Conservation (phyloP, 2,888 invertebrate species). For the Drosophila borborema region DNA sequence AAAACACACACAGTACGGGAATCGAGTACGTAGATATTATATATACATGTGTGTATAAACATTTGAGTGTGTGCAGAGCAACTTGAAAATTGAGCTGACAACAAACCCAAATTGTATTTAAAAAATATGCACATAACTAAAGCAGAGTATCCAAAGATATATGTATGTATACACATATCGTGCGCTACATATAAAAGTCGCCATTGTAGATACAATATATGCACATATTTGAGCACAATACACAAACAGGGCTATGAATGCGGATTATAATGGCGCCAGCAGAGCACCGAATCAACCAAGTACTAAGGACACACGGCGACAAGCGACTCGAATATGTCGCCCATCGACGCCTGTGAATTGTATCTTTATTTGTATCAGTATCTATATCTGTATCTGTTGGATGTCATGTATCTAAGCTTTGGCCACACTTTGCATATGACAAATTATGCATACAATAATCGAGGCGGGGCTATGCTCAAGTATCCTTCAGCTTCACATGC, state of each 20-base stretch:
- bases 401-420: constrained; percentile 34
- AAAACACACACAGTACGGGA: constrained; percentile 32
- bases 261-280: constrained; percentile 67
- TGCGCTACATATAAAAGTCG: constrained; percentile 18
- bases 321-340: constrained; percentile 28
- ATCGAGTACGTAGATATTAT: constrained; percentile 14
- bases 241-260: constrained; percentile 60
- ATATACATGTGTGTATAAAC: constrained; percentile 7
- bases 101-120: constrained; percentile 76
- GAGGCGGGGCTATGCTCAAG: constrained; percentile 5
- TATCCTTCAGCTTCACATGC: constrained; percentile 1
- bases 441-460: constrained; percentile 67
- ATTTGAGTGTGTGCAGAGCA: constrained; percentile 44
- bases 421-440: constrained; percentile 59
- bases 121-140: constrained; percentile 79
- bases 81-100: constrained; percentile 82
- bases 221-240: constrained; percentile 41
- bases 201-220: constrained; percentile 42
- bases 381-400: constrained; percentile 5
- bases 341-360: constrained; percentile 36
- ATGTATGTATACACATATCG: neutral
- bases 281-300: constrained; percentile 9
- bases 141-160: constrained; percentile 50
- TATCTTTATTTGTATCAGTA: constrained; percentile 24
- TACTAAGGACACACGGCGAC: constrained; percentile 41